Conservation (phyloP, 2,888 invertebrate genomes). For the Cryptus viduatorius region DNA sequence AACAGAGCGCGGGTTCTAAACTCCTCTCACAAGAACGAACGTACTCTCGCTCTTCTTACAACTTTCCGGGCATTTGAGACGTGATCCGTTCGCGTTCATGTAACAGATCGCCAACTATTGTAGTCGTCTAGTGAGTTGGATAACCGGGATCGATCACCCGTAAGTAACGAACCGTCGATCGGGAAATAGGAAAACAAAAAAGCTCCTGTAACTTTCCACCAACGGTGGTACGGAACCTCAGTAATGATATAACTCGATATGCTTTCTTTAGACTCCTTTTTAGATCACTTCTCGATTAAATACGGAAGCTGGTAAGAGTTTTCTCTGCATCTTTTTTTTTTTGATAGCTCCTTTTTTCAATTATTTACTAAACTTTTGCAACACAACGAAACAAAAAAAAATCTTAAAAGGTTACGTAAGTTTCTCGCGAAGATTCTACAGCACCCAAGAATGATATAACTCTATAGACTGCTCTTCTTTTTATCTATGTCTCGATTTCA, state of each 20-base stretch:
- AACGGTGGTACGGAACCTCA: slow-evolving; percentile 42
- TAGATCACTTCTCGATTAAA: neutral
- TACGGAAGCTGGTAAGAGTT: neutral
- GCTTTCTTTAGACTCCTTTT: neutral
- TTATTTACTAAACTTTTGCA: too few species aligned
- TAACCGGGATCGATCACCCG: slow-evolving; percentile 55
- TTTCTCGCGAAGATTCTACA: too few species aligned
- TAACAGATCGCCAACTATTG: slow-evolving; percentile 43
- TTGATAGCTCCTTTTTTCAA: neutral
- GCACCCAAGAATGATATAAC: too few species aligned
- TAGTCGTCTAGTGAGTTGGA: slow-evolving; percentile 47
- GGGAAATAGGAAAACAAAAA: slow-evolving; percentile 21
- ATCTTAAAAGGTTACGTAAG: neutral
- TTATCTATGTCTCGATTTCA: slow-evolving; percentile 4
- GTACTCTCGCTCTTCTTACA: slow-evolving; percentile 64
- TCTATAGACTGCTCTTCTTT: too few species aligned
- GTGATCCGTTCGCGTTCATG: slow-evolving; percentile 39
- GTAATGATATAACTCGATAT: slow-evolving; percentile 42
- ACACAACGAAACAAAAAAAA: neutral
- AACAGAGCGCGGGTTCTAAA: neutral
- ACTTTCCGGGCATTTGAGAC: slow-evolving; percentile 3
- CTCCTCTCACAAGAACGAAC: slow-evolving; percentile 39
- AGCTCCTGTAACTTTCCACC: slow-evolving; percentile 43
- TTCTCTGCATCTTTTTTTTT: neutral
- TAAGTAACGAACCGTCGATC: slow-evolving; percentile 42